These are phyloP conservation scores for Leuctra nigra DNA, from an alignment of 2,888 invertebrate species.

Conservation along the genomic window DNA sequence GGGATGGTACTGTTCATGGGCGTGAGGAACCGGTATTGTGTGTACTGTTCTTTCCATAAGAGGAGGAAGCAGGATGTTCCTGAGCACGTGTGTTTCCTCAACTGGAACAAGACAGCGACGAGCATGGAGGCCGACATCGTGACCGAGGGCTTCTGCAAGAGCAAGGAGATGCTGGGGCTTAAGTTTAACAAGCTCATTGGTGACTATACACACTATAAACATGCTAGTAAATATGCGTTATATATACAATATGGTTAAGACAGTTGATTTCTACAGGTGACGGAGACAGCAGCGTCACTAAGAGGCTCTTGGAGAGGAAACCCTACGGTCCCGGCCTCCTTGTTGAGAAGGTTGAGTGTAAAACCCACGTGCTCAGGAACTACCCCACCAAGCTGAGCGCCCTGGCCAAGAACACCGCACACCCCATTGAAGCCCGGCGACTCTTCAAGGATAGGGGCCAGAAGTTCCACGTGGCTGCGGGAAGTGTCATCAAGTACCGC, in stretches of 20 bases:
- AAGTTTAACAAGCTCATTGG: constrained; percentile 1
- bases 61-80: background rate
- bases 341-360: background rate
- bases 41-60: background rate
- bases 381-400: background rate
- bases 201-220: background rate
- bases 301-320: background rate
- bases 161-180: background rate
- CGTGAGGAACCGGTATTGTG: constrained; percentile 9
- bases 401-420: background rate
- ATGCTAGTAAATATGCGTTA: background rate
- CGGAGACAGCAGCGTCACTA: background rate
- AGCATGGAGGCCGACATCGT: constrained; percentile 13
- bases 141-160: background rate
- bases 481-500: no score
- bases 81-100: background rate
- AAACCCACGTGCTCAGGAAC: constrained; percentile 6
- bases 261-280: background rate
- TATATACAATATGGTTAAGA: background rate
- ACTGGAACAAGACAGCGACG: constrained; percentile 10
- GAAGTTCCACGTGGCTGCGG: no score
- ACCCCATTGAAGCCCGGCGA: no score
- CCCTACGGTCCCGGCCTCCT: background rate
- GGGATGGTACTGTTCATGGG: background rate
- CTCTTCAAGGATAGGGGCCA: no score